Base-by-base conservation (phyloP, 2,113 vertebrate genomes). In the Entelurus aequoreus region DNA sequence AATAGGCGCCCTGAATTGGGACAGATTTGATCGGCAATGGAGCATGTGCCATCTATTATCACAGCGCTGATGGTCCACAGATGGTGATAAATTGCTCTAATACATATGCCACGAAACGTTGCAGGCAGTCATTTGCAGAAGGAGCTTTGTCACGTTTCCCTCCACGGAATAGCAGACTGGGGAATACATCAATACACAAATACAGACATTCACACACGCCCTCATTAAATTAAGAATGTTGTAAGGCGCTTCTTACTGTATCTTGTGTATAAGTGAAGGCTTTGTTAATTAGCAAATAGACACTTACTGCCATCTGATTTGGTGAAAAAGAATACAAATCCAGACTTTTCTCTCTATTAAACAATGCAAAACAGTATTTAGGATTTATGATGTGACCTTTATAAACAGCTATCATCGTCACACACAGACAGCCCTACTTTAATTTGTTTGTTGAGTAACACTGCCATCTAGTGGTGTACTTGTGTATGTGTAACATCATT, bases 61-160 rank as follows among this genome's bases (percentile, higher is more conserved):
- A 76, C 71, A 54, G 69, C 72, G 69, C 75, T 81, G 68, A 81
- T 82, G 68, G 76, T 70, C 50, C 68, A 74, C 83, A 79, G 76
- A 80, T 81, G 79, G 74, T 83, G 81, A 88, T 84, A 68, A 73
- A 88, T 86, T 80, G 76, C 61, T 51, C 65, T 65, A 68, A 76
- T 77, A 57, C 72, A 8, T 9, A 12, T 65, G 57, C 68, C 62
- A 62, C 69, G 62, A 58, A 72, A 71, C 80, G 79, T 80, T 68
- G 60, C 62, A 76, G 60, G 66, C 61, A 78, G 65, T 56, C 65
- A 68, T 54, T 75, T 72, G 54, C 74, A 74, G 57, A 76, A 79
- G 76, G 51, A 74, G 72, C 72, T 71, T 69, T 61, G 68, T 78
- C 65, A 78, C 69, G 69, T 81, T 66, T 68, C 48, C 65, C 59